Evolutionary conservation across 2,113 vertebrate species (phyloP).

Genomic region (Dunckerocampus dactyliophorus): DNA sequence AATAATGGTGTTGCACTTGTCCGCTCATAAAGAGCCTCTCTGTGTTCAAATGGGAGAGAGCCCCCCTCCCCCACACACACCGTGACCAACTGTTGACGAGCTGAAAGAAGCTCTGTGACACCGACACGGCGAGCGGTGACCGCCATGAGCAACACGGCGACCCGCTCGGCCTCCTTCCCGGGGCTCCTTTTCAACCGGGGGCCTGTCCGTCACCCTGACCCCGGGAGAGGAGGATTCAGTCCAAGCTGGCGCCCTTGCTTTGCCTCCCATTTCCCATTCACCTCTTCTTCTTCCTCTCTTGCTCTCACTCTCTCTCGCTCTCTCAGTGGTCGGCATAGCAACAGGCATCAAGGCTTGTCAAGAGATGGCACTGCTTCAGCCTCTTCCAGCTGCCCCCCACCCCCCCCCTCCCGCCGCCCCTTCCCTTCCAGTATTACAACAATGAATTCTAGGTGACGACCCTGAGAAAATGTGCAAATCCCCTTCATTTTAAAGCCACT

Average conservation of each 20-base stretch:
- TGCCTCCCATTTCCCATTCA: constrained; percentile 21
- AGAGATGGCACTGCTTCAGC: constrained; percentile 56
- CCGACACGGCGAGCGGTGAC: neutral
- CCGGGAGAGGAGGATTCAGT: constrained; percentile 45
- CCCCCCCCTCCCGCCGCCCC: constrained; percentile 24
- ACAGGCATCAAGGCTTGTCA: constrained; percentile 68
- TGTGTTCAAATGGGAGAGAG: constrained; percentile 11
- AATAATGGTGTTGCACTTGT: constrained; percentile 15
- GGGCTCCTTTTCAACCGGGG: constrained; percentile 15
- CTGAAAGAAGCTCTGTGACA: constrained; percentile 61
- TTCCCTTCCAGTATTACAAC: constrained; percentile 24
- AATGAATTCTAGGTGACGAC: constrained; percentile 1
- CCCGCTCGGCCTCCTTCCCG: constrained; percentile 10
- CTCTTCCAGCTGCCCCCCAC: constrained; percentile 12
- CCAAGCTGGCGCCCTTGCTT: constrained; percentile 44
- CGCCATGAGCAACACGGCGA: too few species aligned
- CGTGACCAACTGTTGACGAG: constrained; percentile 59
- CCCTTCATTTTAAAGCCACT: constrained; percentile 2
- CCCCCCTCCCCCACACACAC: neutral
- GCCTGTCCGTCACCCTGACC: constrained; percentile 51
- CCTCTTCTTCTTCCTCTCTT: constrained; percentile 37
- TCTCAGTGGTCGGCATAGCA: constrained; percentile 73
- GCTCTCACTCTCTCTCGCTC: constrained; percentile 52
- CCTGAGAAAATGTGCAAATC: neutral
- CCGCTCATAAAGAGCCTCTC: constrained; percentile 55